Evolutionary conservation across 2,888 invertebrate genomes (phyloP).

Genomic region (Folsomia manolachei): DNA sequence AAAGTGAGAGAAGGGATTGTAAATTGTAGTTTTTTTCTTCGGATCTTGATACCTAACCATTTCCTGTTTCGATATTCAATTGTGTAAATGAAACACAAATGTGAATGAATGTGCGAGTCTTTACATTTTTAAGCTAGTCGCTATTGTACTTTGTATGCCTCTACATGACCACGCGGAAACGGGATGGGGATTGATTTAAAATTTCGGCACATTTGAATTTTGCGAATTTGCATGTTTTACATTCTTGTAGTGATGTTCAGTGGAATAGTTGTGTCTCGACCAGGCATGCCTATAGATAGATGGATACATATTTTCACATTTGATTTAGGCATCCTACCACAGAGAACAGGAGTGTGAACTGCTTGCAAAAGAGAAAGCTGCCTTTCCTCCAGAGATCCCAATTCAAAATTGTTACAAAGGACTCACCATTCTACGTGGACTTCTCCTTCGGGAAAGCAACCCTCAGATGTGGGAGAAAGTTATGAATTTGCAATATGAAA

Average conservation of each 20-base stretch:
- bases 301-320: no score
- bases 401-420: conserved; percentile 41
- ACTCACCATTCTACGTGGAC: conserved; percentile 35
- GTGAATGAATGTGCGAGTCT: no score
- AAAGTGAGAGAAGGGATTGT: no score
- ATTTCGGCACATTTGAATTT: background rate
- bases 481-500: conserved; percentile 33
- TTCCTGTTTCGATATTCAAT: no score
- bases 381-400: conserved; percentile 36
- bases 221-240: background rate
- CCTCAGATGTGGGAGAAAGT: conserved; percentile 34
- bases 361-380: conserved; percentile 27
- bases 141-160: no score
- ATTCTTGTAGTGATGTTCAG: background rate
- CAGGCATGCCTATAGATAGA: no score
- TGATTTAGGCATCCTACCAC: conserved; percentile 27
- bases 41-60: no score
- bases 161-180: no score
- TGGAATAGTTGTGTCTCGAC: background rate
- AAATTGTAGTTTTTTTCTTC: no score
- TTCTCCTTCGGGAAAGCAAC: conserved; percentile 31
- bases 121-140: no score
- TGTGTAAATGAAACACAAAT: no score
- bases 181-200: no score
- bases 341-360: conserved; percentile 32